Evolutionary conservation across 2,113 vertebrate genomes (phyloP), one percentile per base, ranked within the genome.

Genomic region (Ptyas mucosa): DNA sequence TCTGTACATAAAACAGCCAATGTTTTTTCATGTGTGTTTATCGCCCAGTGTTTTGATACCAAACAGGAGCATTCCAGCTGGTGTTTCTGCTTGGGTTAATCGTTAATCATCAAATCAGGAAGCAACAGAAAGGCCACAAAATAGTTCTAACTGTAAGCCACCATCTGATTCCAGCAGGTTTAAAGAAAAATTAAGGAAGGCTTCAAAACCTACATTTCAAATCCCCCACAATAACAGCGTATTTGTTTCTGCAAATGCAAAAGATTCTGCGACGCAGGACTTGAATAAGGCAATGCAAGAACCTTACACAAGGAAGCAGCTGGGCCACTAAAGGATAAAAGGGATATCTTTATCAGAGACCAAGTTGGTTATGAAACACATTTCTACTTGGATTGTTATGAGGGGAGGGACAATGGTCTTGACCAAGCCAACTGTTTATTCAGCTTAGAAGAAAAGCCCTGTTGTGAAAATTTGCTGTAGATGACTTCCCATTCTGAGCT

Each of bases 161-260:
- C 86, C 57, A 85, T 85, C 53, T 92, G 53, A 92, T 85, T 92
- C 89, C 69, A 92, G 57, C n/a, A 49, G 69, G 20, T 53, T 58
- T 55, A 92, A 92, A n/a, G 23, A 85, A 92, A 87, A 92, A n/a
- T 39, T 3, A 92, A 92, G 89, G 53, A 61, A 85, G 69, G 69
- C 85, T 92, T 53, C 49, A 23, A 89, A 92, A 92, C 87, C 69
- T 81, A 20, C 20, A 81, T 89, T 89, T 39, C 43, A 58, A 81
- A 57, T 58, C 23, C 11, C 11, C 39, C 53, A 69, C 57, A 15
- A 53, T 12, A 29, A 11, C 54, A 51, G 90, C 12, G 81, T 61
- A 61, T 81, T 88, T 89, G 87, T 69, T 43, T 89, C 87, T 85
- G 53, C 92, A 89, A 89, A 89, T 49, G 49, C 39, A 89, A 89